Percentiles rank a stretch among this genome's conserved stretches.
Evolutionary conservation across 2,113 vertebrate species (phyloP).

Genomic region (Bubo blakistoni): DNA sequence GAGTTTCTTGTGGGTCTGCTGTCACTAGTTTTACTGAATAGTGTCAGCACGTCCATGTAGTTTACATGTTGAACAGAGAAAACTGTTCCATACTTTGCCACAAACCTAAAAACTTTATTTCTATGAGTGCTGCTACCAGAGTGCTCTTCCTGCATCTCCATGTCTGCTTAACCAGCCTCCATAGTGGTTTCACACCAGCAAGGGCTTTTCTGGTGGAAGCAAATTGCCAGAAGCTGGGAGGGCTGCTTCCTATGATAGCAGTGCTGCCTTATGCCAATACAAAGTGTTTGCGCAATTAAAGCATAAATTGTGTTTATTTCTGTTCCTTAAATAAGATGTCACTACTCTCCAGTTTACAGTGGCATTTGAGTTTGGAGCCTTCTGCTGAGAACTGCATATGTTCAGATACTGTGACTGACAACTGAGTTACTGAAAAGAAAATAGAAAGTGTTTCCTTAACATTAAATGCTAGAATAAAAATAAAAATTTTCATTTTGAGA

Average conservation of each 20-base stretch:
- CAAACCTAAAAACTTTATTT: not conserved
- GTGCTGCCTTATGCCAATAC: not conserved
- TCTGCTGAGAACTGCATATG: not conserved
- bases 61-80: not conserved
- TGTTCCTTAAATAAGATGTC: not conserved
- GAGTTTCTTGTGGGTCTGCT: not conserved
- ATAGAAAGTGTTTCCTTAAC: not conserved
- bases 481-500: not conserved
- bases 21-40: not conserved
- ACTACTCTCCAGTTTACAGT: not conserved
- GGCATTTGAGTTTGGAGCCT: not conserved
- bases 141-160: fast-evolving
- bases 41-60: not conserved
- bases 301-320: not conserved
- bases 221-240: not conserved
- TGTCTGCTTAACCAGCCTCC: not conserved
- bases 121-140: not conserved
- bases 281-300: not conserved
- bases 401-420: not conserved
- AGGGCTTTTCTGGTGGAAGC: not conserved
- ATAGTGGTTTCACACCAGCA: not conserved
- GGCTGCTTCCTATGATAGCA: not conserved
- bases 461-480: not conserved
- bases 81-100: not conserved
- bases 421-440: not conserved